Base-by-base conservation (phyloP, 2,888 invertebrate genomes). In the Caradrina clavipalpis region DNA sequence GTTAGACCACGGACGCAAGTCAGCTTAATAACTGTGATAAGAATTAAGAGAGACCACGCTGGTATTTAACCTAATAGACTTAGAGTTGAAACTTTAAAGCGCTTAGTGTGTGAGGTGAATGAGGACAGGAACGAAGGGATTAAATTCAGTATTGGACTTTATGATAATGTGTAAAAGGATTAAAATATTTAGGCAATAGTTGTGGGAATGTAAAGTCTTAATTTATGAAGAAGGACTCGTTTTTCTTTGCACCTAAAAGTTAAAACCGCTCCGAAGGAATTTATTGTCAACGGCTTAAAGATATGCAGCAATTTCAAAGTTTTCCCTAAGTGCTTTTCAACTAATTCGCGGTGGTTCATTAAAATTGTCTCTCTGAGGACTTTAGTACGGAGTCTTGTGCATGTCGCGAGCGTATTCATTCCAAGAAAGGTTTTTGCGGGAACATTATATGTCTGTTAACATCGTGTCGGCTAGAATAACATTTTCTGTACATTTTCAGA, bases 401-500 rank as follows among this genome's bases (percentile, higher is more conserved):
- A 42, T 54, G 51, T 60, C 55, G 61, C 35, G 31, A 65, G 31
- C 47, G 55, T 69, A 72, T 63, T 62, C 53, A 50, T 62, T 68
- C 58, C 65, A 19, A 10, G 63, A 54, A 54, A 64, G 56, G 59
- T 67, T 67, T 15, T 69, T 73, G 69, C 45, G 74, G 60, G 60
- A 62, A 65, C 47, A 61, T 72, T 68, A 65, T 49, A 54, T n/a
- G 39, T 15, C 60, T 55, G 19, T 67, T 62, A 60, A 65, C 60
- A 53, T 53, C n/a, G 42, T 63, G 54, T 55, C 54, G 53, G 60
- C 62, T 26, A 51, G 61, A 77, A 58, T 81, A 69, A 77, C 39
- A 71, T 77, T 73, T 73, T 78, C 58, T 75, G 21, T 96, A 94
- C 50, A 70, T 81, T 90, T 88, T 65, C 96, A 99, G 98, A 98